Percentiles rank a stretch among this genome's conserved stretches.
Conservation (phyloP, 1,140 invertebrate genomes). For the Pygmarrhopalites habei region DNA sequence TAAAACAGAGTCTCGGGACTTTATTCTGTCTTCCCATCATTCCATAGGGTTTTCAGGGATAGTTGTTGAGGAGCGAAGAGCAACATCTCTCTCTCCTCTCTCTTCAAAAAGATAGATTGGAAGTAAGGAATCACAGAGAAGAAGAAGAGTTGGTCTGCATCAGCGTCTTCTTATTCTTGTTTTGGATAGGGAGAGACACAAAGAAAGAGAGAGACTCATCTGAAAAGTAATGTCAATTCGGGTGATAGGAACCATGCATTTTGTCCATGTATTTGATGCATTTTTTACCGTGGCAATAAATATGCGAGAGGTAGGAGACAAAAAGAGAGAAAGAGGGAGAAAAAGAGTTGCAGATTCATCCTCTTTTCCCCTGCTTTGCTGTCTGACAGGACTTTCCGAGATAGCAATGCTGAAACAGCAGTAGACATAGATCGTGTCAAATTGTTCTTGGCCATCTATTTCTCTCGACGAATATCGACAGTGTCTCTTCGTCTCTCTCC, state of each 20-base stretch:
- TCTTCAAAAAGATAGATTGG: too few species aligned
- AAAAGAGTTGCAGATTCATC: constrained; percentile 36
- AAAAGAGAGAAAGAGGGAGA: constrained; percentile 7
- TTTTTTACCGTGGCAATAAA: constrained; percentile 38
- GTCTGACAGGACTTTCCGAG: constrained; percentile 30
- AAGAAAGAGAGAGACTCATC: constrained; percentile 16
- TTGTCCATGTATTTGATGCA: constrained; percentile 39
- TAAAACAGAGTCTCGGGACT: too few species aligned
- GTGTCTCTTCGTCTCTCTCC: background rate
- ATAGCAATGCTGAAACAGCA: constrained; percentile 37
- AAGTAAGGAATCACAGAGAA: background rate
- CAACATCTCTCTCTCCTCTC: too few species aligned
- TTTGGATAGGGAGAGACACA: background rate
- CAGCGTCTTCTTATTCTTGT: constrained; percentile 18
- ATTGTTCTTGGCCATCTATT: constrained; percentile 22
- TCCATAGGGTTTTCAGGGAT: too few species aligned
- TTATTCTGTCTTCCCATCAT: too few species aligned
- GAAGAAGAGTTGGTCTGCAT: constrained; percentile 8
- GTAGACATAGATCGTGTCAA: constrained; percentile 30
- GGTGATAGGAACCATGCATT: constrained; percentile 34
- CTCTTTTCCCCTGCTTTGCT: constrained; percentile 20
- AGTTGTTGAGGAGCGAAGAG: too few species aligned
- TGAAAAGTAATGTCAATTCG: constrained; percentile 31
- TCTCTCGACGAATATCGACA: constrained; percentile 2
- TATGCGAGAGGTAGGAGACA: constrained; percentile 33